Percentiles rank a stretch among this genome's conserved stretches.
phyloP scores from a whole-genome alignment of 1,140 invertebrate genomes.

The Drosophila burlai region DNA sequence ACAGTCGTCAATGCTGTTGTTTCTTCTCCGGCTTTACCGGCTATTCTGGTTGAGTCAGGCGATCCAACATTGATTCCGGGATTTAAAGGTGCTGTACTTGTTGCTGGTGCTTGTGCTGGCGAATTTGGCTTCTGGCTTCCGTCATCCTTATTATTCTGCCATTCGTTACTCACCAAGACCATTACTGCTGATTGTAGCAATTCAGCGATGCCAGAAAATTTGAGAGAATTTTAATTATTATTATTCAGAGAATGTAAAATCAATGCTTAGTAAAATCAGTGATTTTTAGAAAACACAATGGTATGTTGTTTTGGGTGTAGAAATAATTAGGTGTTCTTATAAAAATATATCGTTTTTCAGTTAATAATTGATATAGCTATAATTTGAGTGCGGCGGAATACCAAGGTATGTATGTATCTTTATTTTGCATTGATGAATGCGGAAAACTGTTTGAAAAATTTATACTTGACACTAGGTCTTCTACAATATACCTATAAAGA shows the following conservation, averaged over 20 bases:
- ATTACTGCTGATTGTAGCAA: constrained; percentile 52
- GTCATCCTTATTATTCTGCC: constrained; percentile 64
- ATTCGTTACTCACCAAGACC: constrained; percentile 76
- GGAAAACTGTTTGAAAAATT: not conserved
- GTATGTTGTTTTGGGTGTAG: not conserved
- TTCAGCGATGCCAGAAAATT: constrained; percentile 2
- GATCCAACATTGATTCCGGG: constrained; percentile 2
- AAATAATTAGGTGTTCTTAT: constrained; percentile 40
- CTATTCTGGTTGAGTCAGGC: constrained; percentile 2
- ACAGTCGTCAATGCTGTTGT: constrained; percentile 10
- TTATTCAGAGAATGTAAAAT: not conserved
- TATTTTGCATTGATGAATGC: not conserved
- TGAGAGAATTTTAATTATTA: not conserved
- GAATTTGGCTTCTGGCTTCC: constrained; percentile 33
- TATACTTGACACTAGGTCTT: not conserved
- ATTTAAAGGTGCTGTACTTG: constrained; percentile 14
- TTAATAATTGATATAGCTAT: not conserved
- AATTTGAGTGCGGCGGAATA: not conserved
- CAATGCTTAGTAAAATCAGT: not conserved
- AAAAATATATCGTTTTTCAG: constrained; percentile 44
- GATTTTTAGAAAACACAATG: not conserved
- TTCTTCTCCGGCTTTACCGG: constrained; percentile 2
- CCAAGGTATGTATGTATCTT: too few species aligned
- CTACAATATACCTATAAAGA: not conserved
- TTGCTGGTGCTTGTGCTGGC: constrained; percentile 11